Percentiles rank a stretch among this genome's conserved stretches.
phyloP scores from a whole-genome alignment of 2,113 vertebrate species.

The Lampris megalopsis region DNA sequence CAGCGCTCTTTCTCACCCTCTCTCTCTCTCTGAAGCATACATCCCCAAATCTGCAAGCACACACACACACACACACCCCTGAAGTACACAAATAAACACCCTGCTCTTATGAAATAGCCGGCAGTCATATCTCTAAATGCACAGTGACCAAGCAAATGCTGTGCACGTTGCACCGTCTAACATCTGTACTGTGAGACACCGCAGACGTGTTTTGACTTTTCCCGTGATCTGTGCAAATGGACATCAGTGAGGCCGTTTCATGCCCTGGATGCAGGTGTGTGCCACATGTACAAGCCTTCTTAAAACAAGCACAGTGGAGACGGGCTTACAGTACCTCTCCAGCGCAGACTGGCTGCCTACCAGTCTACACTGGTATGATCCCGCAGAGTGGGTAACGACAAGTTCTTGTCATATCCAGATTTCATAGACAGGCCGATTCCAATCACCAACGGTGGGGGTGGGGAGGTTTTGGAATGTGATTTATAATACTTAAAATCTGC shows the following conservation, averaged over 20 bases:
- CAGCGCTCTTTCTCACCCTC: neutral
- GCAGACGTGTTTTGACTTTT: conserved; percentile 48
- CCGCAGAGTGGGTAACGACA: conserved; percentile 58
- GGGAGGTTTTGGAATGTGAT: neutral
- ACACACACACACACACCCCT: conserved; percentile 1
- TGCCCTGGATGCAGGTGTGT: conserved; percentile 74
- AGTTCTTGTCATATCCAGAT: conserved; percentile 56
- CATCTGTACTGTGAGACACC: conserved; percentile 39
- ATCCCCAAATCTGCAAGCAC: conserved; percentile 5
- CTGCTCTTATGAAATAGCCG: conserved; percentile 16
- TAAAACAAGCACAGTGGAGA: conserved; percentile 71
- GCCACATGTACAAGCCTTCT: conserved; percentile 77
- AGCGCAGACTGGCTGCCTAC: conserved; percentile 69
- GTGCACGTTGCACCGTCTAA: conserved; percentile 42
- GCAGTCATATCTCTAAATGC: neutral
- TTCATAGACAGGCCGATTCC: conserved; percentile 29
- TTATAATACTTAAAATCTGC: too few species aligned
- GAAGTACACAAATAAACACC: neutral
- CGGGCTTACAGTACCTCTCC: conserved; percentile 58
- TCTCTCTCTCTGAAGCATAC: conserved; percentile 10
- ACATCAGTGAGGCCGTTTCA: conserved; percentile 58
- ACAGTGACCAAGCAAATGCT: too few species aligned
- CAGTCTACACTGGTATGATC: conserved; percentile 60
- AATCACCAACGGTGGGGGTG: neutral
- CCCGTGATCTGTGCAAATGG: conserved; percentile 45